Percentiles rank a stretch among this genome's conserved stretches.
These are phyloP conservation scores for Leptinotarsa haldemani DNA, from an alignment of 2,888 invertebrate genomes.

Conservation along the genomic window DNA sequence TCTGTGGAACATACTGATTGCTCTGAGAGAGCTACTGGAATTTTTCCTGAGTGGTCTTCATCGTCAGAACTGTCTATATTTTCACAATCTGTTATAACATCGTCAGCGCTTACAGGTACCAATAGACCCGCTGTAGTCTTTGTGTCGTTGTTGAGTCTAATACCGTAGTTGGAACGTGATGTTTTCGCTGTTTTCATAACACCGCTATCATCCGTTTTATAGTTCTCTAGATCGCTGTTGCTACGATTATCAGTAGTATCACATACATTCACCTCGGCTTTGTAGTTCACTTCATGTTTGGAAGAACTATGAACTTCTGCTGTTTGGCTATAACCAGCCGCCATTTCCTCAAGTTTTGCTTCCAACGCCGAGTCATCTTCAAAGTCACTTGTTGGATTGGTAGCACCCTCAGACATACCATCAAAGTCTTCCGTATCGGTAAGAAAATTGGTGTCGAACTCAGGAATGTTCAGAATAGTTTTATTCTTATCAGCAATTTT, in stretches of 20 bases:
- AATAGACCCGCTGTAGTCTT: conserved; percentile 16
- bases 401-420: conserved; percentile 58
- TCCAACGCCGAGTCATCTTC: conserved; percentile 47
- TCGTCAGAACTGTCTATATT: conserved; percentile 62
- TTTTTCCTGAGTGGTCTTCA: conserved; percentile 56
- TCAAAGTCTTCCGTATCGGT: conserved; percentile 65
- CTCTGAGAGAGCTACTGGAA: conserved; percentile 60
- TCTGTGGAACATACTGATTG: conserved; percentile 50
- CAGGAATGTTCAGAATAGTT: conserved; percentile 46
- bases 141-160: conserved; percentile 17
- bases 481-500: conserved; percentile 47
- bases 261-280: conserved; percentile 27
- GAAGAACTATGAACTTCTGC: conserved; percentile 42
- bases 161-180: conserved; percentile 14
- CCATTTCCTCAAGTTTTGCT: conserved; percentile 50
- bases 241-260: conserved; percentile 34
- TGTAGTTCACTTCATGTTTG: conserved; percentile 26
- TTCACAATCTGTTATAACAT: conserved; percentile 67
- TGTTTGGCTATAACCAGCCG: conserved; percentile 48
- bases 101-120: conserved; percentile 49
- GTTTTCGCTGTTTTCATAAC: conserved; percentile 25
- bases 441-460: conserved; percentile 53
- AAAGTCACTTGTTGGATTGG: conserved; percentile 26
- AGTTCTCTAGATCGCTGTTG: conserved; percentile 50
- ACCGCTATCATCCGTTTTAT: conserved; percentile 40